A percentile compares a stretch with the other conserved stretches of the same genome.
Evolutionary conservation across 1,140 invertebrate genomes (phyloP).

Genomic region (Thaumatotibia leucotreta): DNA sequence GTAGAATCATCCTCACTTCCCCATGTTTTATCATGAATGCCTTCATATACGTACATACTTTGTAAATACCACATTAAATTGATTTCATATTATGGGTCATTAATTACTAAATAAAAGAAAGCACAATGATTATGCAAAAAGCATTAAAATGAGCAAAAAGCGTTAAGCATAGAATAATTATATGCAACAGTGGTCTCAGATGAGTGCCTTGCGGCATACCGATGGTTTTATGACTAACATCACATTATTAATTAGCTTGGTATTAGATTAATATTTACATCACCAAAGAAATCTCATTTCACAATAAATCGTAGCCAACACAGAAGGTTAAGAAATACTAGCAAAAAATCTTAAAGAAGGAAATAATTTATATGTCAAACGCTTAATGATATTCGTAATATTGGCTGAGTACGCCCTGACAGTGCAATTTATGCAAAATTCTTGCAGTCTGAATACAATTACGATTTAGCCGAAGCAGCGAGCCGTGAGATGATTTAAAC

Average conservation of each 20-base stretch:
- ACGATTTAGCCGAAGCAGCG: not conserved
- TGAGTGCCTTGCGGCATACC: not conserved
- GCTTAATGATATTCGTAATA: not conserved
- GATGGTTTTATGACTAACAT: not conserved
- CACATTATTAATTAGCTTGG: not conserved
- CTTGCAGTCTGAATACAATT: not conserved
- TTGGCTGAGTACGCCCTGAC: not conserved
- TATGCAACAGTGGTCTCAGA: not conserved
- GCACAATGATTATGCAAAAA: constrained; percentile 1
- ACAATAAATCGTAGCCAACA: not conserved
- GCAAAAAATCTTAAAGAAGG: not conserved
- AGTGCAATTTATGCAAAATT: not conserved
- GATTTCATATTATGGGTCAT: not conserved
- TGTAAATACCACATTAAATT: not conserved
- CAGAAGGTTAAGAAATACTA: not conserved
- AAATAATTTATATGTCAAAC: not conserved
- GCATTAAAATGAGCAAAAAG: not conserved
- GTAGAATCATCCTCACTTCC: not conserved
- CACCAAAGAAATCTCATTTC: not conserved
- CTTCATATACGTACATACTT: too few species aligned
- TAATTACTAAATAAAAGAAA: not conserved
- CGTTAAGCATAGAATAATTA: not conserved
- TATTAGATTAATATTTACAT: not conserved
- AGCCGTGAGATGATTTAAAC: not conserved
- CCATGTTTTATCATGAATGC: too few species aligned